Evolutionary conservation across 1,140 invertebrate species (phyloP), one percentile per base, ranked within the genome.

Genomic region (Caenorhabditis inopinata): DNA sequence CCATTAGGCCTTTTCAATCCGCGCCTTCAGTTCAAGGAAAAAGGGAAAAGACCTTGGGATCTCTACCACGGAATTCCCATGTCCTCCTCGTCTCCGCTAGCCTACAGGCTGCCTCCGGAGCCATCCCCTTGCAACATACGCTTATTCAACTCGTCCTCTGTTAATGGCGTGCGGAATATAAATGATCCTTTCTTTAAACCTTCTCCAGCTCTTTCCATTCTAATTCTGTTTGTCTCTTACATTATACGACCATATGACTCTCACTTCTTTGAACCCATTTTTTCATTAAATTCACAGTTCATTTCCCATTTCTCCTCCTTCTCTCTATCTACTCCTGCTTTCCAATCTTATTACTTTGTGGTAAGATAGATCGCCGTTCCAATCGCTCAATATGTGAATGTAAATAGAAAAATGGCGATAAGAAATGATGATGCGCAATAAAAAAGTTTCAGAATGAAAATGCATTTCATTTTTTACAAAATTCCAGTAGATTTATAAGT

Each of bases 131-230:
- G 58, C 32, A 68, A 68, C 58, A 68, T 68, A 68, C 58, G 32
- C 32, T 16, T n/a, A 48, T 48, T 48, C 46, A 7, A 51, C 49
- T 25, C 1, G 27, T 68, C 58, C 6, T 68, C 58, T 38, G 29
- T 68, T 58, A 68, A 68, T 68, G 58, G 4, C 58, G 58, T 38
- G 0, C 38, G 16, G 58, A 68, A 68, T 68, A 68, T 68, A 68
- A 68, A 68, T 68, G 58, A 68, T 68, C 58, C 58, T 68, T 68
- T 68, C 58, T 68, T 68, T 29, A 32, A 58, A 25, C 51, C 51
- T 32, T 29, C 25, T 68, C 49, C 49, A 25, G 11, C 18, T 4
- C 23, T 25, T 18, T 32, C 16, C 35, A 51, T 32, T 58, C 51
- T 21, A 32, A 58, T 68, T 35, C 12, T 42, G 58, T 68, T 68